Evolutionary conservation across 2,888 invertebrate species (phyloP), one percentile per base, ranked within the genome.

Genomic region (Panopea generosa): DNA sequence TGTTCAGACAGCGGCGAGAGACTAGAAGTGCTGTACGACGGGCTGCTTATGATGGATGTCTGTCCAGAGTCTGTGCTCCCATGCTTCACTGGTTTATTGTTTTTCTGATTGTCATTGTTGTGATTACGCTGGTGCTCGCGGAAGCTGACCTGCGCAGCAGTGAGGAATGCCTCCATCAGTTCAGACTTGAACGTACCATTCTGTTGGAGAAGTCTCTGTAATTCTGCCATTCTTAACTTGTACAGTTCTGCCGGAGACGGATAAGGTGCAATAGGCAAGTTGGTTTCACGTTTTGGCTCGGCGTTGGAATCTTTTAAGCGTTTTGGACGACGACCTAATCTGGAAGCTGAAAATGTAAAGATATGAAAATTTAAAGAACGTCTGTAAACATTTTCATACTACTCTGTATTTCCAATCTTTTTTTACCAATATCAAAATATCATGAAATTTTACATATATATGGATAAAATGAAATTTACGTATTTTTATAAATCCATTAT

Each of bases 251-350:
- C 77, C 1, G 86, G 84, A n/a, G 87, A 87, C n/a, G 91, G 91
- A 74, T 91, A 91, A 0, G 91, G 91, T n/a, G 90, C 90, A 29
- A 91, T 91, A 27, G 89, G 88, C 50, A 89, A 82, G 77, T 88
- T 90, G 24, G 83, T 79, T 26, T 86, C 86, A 27, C 80, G 61
- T 57, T 82, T 84, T 6, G 72, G 60, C 62, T 88, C 87, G 24
- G 86, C 86, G 63, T 85, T 82, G 0, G 88, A 85, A 66, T 92
- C 91, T 84, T 92, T 92, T 77, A 91, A 82, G 33, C 91, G 84
- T 73, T 92, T 92, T 45, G 92, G 92, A 50, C 92, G 73, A 50
- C 92, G 84, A n/a, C 92, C 92, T 26, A 92, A 86, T 65, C 92
- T 84, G 26, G 92, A 92, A n/a, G 92, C 92, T 92, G 84, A 45